Evolutionary conservation across 2,888 invertebrate species (phyloP).

Genomic region (Plebejus anna): DNA sequence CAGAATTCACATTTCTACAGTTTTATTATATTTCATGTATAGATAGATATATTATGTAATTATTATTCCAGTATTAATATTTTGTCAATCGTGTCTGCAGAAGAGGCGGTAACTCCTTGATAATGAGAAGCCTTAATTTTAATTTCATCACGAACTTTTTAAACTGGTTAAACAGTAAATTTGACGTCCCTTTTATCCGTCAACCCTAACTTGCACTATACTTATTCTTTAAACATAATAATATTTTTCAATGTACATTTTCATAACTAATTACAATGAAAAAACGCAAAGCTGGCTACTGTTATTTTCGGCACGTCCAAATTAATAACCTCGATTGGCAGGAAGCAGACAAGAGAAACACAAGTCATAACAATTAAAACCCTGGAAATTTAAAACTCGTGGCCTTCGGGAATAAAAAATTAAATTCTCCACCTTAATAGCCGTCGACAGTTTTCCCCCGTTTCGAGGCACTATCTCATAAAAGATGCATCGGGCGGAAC

Average conservation of each 20-base stretch:
- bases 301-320: conserved; percentile 9
- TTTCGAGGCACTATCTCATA: conserved; percentile 68
- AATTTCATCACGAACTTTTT: no score
- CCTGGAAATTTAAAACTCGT: conserved; percentile 9
- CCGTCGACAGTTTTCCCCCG: conserved; percentile 47
- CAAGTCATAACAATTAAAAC: conserved; percentile 30
- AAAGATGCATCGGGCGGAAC: conserved; percentile 70
- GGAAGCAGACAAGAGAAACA: conserved; percentile 29
- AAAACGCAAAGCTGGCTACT: background rate
- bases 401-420: conserved; percentile 41
- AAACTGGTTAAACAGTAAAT: no score
- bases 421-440: conserved; percentile 48
- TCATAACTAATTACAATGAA: background rate
- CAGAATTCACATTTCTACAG: no score
- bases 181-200: no score
- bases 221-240: no score
- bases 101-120: no score
- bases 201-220: no score
- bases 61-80: no score
- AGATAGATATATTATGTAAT: no score
- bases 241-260: background rate
- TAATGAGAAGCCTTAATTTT: no score
- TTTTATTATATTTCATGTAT: no score
- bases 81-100: no score
- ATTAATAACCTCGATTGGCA: conserved; percentile 17